These are phyloP conservation scores for Toxostoma redivivum DNA, from an alignment of 2,113 vertebrate species.

Conservation along the genomic window DNA sequence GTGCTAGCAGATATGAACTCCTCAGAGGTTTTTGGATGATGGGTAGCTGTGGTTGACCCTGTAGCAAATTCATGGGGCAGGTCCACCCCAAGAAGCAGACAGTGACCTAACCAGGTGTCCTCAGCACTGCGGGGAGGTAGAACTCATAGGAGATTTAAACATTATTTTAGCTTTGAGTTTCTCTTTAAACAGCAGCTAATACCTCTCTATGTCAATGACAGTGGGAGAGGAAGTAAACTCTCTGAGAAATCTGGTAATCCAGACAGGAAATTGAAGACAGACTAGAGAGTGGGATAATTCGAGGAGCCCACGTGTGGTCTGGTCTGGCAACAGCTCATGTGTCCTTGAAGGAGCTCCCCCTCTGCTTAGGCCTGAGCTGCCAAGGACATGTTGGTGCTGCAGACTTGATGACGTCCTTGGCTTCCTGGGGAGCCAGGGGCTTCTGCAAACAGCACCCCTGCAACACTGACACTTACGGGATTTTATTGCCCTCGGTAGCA, in stretches of 20 bases:
- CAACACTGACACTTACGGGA: background rate
- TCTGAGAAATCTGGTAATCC: background rate
- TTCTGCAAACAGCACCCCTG: background rate
- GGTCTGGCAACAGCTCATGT: background rate
- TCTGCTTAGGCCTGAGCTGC: background rate
- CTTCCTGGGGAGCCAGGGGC: background rate
- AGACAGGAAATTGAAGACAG: background rate
- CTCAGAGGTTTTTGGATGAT: background rate
- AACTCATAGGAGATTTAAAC: background rate
- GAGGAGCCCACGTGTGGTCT: background rate
- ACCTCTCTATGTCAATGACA: background rate
- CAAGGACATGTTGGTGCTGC: background rate
- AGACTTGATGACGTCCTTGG: background rate
- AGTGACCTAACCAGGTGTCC: background rate
- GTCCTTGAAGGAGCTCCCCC: background rate
- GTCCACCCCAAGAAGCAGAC: background rate
- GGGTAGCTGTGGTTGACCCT: accelerated
- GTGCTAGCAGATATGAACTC: background rate
- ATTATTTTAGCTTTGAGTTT: background rate
- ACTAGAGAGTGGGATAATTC: background rate
- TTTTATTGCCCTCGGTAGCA: slow-evolving; percentile 17
- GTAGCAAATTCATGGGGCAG: accelerated
- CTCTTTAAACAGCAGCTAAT: background rate
- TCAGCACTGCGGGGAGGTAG: background rate
- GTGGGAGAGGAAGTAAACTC: background rate